Base-by-base conservation (phyloP, 2,113 vertebrate genomes). In the Verasper variegatus region DNA sequence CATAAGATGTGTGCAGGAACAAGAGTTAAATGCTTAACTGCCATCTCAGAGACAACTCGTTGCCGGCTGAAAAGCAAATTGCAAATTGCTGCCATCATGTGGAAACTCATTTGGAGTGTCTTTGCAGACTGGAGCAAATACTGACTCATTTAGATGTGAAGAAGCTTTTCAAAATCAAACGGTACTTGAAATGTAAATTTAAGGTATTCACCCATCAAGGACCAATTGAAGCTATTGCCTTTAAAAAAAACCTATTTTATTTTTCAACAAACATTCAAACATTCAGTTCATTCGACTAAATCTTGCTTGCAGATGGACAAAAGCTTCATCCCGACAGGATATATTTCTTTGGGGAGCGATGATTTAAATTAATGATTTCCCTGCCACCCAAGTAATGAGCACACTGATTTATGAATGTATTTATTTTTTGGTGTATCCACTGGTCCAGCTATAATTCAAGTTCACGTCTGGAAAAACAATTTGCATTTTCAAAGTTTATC, bases 31-130 rank as follows among this genome's bases (percentile, higher is more conserved):
- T 31, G 23, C 52, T 73, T 37, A 35, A 24, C 31, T n/a, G 51
- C 62, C 59, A 55, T 24, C 51, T 76, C 23, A 4, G 1, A 37
- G 76, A 78, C 54, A 63, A 63, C 31, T 66, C 66, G 56, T 51
- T 64, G 52, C 56, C 47, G n/a, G 20, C 14, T 52, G 56, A 42
- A 31, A 68, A 75, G 37, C 61, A 54, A 37, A 31, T 58, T 70
- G 71, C 15, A 11, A 68, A 71, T 74, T 20, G 11, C 56, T 35
- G 2, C 54, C 5, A n/a, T 54, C 54, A 4, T 49, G 52, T 45
- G 23, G 68, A 35, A 59, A 60, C 10, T 71, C 42, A 18, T 76
- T 81, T 55, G 21, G 27, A 68, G 2, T 0, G 11, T 23, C 15
- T 54, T 10, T 54, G 51, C 51, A 54, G 5, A n/a, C 20, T 54